phyloP scores from a whole-genome alignment of 2,888 invertebrate genomes.

The Limnephilus auricula region DNA sequence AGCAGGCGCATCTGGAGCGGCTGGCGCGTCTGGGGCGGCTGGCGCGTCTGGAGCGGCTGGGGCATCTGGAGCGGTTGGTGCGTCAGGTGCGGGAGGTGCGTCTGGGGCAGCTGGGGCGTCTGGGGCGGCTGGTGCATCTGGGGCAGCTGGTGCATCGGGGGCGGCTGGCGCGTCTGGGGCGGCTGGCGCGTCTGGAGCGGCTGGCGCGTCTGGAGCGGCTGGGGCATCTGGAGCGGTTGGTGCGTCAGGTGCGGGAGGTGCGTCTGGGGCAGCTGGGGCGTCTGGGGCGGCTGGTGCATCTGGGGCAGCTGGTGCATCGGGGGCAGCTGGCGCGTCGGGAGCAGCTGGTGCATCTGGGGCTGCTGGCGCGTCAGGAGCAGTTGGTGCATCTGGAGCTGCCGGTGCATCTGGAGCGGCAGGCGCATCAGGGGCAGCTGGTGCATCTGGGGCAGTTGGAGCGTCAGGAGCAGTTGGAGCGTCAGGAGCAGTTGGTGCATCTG shows the following conservation, averaged over 20 bases:
- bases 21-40: too few relatives aligned
- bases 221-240: neutral
- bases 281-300: neutral
- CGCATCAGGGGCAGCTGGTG: neutral
- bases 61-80: neutral
- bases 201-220: neutral
- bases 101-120: neutral
- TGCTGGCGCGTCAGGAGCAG: neutral
- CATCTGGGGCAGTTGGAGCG: neutral
- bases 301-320: neutral
- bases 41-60: neutral
- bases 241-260: neutral
- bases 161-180: neutral
- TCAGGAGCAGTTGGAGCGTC: neutral
- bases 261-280: neutral
- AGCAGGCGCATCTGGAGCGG: too few relatives aligned
- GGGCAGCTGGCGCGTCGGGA: neutral
- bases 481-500: neutral
- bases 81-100: neutral
- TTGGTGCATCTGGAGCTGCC: neutral
- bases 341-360: neutral
- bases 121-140: neutral
- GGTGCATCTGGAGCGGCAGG: neutral
- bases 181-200: neutral
- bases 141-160: neutral